Evolutionary conservation across 1,140 invertebrate genomes (phyloP).

Genomic region (Cydia fagiglandana): DNA sequence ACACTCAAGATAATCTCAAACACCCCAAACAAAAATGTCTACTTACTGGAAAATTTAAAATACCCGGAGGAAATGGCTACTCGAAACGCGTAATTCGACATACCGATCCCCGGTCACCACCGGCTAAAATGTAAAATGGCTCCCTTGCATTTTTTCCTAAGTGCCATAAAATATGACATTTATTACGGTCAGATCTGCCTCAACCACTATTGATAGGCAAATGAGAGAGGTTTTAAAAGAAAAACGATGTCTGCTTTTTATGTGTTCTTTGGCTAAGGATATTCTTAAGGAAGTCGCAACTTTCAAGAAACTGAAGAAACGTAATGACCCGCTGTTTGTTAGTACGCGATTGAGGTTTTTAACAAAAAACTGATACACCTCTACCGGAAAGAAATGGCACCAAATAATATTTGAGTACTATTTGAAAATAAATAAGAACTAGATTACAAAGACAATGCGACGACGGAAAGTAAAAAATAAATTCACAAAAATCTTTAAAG

Average conservation of each 20-base stretch:
- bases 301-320: constrained; percentile 48
- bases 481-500: too few species aligned
- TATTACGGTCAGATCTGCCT: constrained; percentile 79
- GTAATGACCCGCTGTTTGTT: constrained; percentile 50
- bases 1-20: background rate
- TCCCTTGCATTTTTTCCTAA: constrained; percentile 78
- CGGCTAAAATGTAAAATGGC: constrained; percentile 75
- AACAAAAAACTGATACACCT: too few species aligned
- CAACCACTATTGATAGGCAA: constrained; percentile 79
- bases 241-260: constrained; percentile 80
- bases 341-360: background rate
- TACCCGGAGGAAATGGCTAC: constrained; percentile 62
- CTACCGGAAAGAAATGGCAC: too few species aligned
- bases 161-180: constrained; percentile 78
- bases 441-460: too few species aligned
- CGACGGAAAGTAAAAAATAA: too few species aligned
- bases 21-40: constrained; percentile 9
- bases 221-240: constrained; percentile 79
- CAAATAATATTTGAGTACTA: too few species aligned
- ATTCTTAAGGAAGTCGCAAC: constrained; percentile 66
- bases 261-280: constrained; percentile 75
- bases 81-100: constrained; percentile 67
- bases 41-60: constrained; percentile 57
- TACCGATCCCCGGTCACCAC: constrained; percentile 71
- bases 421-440: too few species aligned